A percentile compares a stretch with the other conserved stretches of the same genome.
phyloP scores from a whole-genome alignment of 2,113 vertebrate genomes.

The Chaetodon auriga region DNA sequence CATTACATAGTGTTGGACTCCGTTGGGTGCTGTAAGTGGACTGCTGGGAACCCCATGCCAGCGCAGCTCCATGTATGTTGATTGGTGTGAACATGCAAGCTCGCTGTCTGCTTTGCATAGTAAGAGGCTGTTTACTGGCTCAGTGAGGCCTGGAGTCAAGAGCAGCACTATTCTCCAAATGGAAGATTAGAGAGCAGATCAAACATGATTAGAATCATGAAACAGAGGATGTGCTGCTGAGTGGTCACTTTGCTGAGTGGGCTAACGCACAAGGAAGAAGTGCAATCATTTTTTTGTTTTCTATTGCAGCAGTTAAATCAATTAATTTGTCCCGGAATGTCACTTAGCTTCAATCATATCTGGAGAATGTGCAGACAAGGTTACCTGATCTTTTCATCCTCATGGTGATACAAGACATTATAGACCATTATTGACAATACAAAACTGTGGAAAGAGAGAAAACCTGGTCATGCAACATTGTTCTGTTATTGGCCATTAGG shows the following conservation, averaged over 20 bases:
- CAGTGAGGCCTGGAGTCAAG: conserved; percentile 57
- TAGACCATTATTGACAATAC: background rate
- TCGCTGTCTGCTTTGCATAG: conserved; percentile 71
- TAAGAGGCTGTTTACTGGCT: conserved; percentile 74
- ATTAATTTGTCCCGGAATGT: conserved; percentile 9
- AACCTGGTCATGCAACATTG: background rate
- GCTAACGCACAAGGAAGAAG: conserved; percentile 35
- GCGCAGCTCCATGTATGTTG: conserved; percentile 51
- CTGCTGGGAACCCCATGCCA: conserved; percentile 47
- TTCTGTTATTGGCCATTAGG: background rate
- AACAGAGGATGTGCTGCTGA: conserved; percentile 53
- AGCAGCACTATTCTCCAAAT: conserved; percentile 60
- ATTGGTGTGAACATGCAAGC: conserved; percentile 58
- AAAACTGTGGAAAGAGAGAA: background rate
- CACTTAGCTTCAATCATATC: conserved; percentile 1
- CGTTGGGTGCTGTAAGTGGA: conserved; percentile 66
- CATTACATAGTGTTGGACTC: conserved; percentile 72
- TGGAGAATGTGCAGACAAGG: background rate
- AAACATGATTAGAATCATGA: conserved; percentile 68
- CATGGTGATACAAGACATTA: background rate
- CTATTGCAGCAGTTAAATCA: conserved; percentile 8
- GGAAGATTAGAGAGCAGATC: conserved; percentile 78
- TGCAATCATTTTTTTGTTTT: conserved; percentile 41
- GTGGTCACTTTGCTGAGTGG: conserved; percentile 63
- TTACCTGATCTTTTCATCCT: background rate